phyloP scores from a whole-genome alignment of 2,888 invertebrate species.

The Lumbricus terrestris region DNA sequence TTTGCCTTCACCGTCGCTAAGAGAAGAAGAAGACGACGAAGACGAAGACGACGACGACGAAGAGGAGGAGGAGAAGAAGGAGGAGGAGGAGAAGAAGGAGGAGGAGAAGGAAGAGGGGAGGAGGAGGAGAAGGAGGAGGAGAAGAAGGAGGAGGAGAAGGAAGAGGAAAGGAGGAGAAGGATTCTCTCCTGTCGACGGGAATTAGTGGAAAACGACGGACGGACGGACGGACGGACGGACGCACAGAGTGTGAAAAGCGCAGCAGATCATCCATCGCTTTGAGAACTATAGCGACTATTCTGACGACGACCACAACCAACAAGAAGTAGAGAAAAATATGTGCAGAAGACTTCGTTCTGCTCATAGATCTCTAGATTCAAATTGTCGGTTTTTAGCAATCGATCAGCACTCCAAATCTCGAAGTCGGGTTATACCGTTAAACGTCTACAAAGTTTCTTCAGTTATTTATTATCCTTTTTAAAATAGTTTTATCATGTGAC shows the following conservation, averaged over 20 bases:
- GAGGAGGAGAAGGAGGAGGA: no score
- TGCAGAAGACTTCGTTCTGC: background rate
- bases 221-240: background rate
- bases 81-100: no score
- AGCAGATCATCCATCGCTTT: background rate
- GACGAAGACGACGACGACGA: no score
- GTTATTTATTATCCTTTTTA: no score
- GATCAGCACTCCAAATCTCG: background rate
- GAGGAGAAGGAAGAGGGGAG: background rate
- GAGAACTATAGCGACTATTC: background rate
- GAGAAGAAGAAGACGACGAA: background rate
- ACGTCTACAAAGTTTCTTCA: no score
- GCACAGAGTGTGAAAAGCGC: background rate
- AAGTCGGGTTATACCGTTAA: no score
- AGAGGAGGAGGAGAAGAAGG: no score
- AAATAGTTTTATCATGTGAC: no score
- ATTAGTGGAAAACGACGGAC: background rate
- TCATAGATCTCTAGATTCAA: background rate
- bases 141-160: no score
- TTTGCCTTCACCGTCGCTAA: background rate
- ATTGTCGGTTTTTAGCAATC: background rate
- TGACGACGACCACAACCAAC: background rate
- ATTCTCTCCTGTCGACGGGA: background rate
- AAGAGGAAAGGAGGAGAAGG: no score
- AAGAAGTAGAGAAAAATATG: background rate